Evolutionary conservation across 2,113 vertebrate genomes (phyloP).

Genomic region (Grammatotria lemairii): DNA sequence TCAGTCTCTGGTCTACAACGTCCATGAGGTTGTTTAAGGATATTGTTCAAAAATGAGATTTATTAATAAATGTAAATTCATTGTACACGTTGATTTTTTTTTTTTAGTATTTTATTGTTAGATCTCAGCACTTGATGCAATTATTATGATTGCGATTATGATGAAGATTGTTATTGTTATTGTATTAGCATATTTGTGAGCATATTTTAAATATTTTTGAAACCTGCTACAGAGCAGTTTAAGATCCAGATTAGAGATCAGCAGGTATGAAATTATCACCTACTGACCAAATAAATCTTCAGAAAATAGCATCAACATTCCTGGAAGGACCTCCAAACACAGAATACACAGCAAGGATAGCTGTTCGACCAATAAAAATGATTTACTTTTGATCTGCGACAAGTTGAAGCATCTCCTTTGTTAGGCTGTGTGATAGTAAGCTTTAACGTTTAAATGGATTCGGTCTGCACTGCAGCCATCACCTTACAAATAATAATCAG

Average conservation of each 20-base stretch:
- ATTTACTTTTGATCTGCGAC: background rate
- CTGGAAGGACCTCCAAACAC: background rate
- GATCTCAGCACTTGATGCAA: background rate
- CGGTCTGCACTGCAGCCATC: background rate
- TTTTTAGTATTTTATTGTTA: background rate
- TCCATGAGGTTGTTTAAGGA: background rate
- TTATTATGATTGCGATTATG: background rate
- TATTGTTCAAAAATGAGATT: background rate
- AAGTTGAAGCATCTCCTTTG: background rate
- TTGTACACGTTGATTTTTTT: background rate
- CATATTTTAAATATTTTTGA: background rate
- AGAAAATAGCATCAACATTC: background rate
- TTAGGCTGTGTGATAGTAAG: background rate
- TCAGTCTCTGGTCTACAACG: background rate
- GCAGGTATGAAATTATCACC: background rate
- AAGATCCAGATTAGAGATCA: background rate
- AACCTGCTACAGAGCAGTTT: background rate
- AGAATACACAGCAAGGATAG: background rate
- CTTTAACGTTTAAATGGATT: background rate
- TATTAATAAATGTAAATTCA: background rate
- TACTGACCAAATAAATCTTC: background rate
- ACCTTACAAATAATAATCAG: background rate
- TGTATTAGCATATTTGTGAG: background rate
- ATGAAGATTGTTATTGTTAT: background rate
- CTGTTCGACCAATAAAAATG: background rate